Percentiles rank a stretch among this genome's conserved stretches.
phyloP scores from a whole-genome alignment of 2,888 invertebrate genomes.

The Campoletis raptor region DNA sequence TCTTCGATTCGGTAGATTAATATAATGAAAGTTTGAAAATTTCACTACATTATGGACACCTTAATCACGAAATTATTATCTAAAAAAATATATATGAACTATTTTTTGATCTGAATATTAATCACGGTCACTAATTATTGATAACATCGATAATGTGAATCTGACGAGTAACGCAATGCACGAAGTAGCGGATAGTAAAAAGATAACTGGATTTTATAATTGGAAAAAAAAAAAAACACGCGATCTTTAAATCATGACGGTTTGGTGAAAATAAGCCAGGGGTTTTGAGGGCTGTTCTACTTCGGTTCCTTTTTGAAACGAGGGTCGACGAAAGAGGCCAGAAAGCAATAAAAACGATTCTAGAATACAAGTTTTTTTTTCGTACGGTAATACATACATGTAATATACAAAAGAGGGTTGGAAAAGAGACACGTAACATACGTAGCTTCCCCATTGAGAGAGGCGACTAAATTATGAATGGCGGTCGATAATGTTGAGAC shows the following conservation, averaged over 20 bases:
- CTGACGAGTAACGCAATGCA: neutral
- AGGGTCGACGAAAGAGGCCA: neutral
- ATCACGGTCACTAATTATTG: neutral
- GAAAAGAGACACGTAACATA: constrained; percentile 71
- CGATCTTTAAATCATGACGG: neutral
- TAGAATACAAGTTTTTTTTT: neutral
- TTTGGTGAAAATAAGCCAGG: neutral
- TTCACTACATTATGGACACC: neutral
- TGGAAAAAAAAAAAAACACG: neutral
- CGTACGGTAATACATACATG: neutral
- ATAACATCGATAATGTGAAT: constrained; percentile 6
- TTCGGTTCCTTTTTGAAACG: neutral
- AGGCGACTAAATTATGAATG: constrained; percentile 83
- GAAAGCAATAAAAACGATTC: constrained; percentile 14
- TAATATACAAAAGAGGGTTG: constrained; percentile 36
- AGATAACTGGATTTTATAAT: neutral
- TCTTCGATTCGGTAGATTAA: neutral
- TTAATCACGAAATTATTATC: neutral
- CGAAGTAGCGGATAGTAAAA: neutral
- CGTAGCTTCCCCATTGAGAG: constrained; percentile 77
- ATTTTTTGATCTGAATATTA: neutral
- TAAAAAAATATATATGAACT: neutral
- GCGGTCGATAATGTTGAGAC: constrained; percentile 80
- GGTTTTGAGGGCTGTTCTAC: neutral
- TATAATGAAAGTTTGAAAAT: neutral